Evolutionary conservation across 1,140 invertebrate species (phyloP).

Genomic region (Panagrolaimus sp.): DNA sequence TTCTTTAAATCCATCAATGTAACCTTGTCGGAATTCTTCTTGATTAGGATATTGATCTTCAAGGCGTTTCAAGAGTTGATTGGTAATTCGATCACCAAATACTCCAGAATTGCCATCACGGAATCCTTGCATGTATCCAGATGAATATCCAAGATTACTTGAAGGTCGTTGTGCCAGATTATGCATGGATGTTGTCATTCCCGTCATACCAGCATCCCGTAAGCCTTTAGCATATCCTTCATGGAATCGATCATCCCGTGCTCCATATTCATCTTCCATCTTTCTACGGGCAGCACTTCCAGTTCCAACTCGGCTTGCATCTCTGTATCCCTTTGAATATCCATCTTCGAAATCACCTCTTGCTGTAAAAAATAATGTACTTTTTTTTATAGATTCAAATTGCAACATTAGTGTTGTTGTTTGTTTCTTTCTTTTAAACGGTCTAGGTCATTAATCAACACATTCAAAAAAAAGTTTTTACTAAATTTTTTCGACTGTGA

Average conservation of each 20-base stretch:
- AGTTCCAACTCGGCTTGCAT: constrained; percentile 46
- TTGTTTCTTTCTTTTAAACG: neutral
- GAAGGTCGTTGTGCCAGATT: constrained; percentile 50
- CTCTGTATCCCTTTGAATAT: constrained; percentile 50
- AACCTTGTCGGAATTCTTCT: constrained; percentile 58
- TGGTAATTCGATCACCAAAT: constrained; percentile 55
- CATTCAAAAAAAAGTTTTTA: neutral
- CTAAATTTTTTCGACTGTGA: constrained; percentile 4
- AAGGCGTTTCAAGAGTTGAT: constrained; percentile 48
- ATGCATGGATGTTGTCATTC: constrained; percentile 57
- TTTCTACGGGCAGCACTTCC: constrained; percentile 40
- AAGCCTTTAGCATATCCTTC: constrained; percentile 58
- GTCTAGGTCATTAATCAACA: constrained; percentile 13
- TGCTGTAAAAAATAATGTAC: constrained; percentile 25
- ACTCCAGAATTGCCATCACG: constrained; percentile 55
- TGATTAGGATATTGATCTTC: constrained; percentile 59
- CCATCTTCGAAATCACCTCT: constrained; percentile 58
- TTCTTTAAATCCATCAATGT: constrained; percentile 59
- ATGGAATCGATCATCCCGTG: constrained; percentile 46
- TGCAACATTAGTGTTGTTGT: neutral
- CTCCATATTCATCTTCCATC: constrained; percentile 51
- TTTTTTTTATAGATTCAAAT: neutral
- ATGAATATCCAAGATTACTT: constrained; percentile 49
- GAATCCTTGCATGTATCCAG: constrained; percentile 60
- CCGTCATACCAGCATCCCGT: constrained; percentile 50